Evolutionary conservation across 2,113 vertebrate genomes (phyloP).

Genomic region (Myiozetetes cayanensis): DNA sequence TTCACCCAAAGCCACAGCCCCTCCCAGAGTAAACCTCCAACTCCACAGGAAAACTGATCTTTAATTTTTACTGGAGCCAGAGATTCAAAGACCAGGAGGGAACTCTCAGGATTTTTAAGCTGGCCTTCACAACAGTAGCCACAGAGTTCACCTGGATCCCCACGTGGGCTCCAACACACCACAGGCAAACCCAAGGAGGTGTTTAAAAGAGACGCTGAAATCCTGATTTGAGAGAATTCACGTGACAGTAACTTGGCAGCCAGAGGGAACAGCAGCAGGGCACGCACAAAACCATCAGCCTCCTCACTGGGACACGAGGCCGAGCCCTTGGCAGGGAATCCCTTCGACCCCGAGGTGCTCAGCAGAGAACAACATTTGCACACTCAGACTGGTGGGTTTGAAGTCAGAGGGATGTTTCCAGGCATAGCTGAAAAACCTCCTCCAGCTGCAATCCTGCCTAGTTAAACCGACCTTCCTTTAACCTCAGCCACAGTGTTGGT

Average conservation of each 20-base stretch:
- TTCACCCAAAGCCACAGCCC: neutral
- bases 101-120: neutral
- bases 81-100: neutral
- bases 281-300: neutral
- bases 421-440: neutral
- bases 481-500: neutral
- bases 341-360: accelerated
- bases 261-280: neutral
- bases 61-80: neutral
- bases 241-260: neutral
- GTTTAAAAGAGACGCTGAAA: neutral
- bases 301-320: accelerated
- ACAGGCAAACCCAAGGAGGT: neutral
- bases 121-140: neutral
- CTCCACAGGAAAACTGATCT: neutral
- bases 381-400: neutral
- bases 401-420: neutral
- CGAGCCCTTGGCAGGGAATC: neutral
- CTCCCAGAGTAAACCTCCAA: neutral
- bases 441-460: neutral
- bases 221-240: neutral
- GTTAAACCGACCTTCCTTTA: neutral
- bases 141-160: neutral
- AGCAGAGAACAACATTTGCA: accelerated
- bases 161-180: accelerated